Evolutionary conservation across 2,888 invertebrate genomes (phyloP), one percentile per base, ranked within the genome.

Genomic region (Tetragonula carbonaria): DNA sequence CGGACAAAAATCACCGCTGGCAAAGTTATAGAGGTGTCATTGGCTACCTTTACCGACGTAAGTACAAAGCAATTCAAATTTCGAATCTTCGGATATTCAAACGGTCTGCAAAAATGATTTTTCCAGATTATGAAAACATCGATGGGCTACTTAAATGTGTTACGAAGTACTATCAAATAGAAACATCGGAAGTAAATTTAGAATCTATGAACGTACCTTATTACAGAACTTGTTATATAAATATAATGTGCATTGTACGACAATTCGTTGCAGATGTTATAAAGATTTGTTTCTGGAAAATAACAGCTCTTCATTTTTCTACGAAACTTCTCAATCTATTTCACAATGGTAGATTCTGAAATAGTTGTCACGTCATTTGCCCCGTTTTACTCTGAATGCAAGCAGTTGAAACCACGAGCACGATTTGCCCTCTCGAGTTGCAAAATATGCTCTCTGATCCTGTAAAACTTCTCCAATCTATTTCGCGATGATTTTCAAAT

Each of bases 1-100:
- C 87, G 90, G 0, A 62, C 79, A 2, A 88, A 87, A 80, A 73
- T 92, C 1, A 88, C 89, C 0, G 91, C 91, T 4, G 89, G 86
- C 0, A 87, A 86, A 80, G 84, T 92, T 63, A 6, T 53, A 8
- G 38, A 38, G 8, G 53, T 92, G 57, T 91, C 90, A 5, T 65
- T 91, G 13, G 57, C 53, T 5, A 87, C 83, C 38, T 91, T 91
- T 28, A 84, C 86, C 45, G 76, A 84, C 13, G 92, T 91, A 65
- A 63, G 63, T 63, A 33, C 4, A 4, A 14, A 63, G 33, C 11
- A 63, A 62, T 62, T 23, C 16, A 1, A 62, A 62, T 23, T 62
- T 33, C 18, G 18, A 1, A 28, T 28, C 4, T 28, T 63, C 63
- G 28, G 4, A 11, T 33, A 1, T 33, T 65, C 21, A 0, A 33